Percentiles rank a stretch among this genome's conserved stretches.
Conservation (phyloP, 2,797 vertebrate genomes). For the Enteromius trimaculatus region DNA sequence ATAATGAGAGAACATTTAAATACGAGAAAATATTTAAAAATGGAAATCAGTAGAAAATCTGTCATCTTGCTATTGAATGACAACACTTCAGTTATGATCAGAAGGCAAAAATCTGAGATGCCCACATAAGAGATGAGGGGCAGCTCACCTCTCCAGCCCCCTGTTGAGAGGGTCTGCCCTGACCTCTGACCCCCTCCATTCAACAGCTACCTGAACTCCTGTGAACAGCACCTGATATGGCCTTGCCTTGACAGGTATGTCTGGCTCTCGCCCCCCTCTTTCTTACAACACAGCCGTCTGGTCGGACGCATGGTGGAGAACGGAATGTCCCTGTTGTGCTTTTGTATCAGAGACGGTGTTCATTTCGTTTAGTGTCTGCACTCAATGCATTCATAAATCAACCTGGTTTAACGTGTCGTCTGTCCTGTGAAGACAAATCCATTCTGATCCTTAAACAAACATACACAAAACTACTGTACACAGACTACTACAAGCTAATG, state of each 20-base stretch:
- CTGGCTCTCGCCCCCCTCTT: slow-evolving; percentile 54
- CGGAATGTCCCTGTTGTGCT: slow-evolving; percentile 50
- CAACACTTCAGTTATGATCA: neutral
- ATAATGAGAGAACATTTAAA: neutral
- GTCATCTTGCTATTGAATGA: neutral
- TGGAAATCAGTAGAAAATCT: neutral
- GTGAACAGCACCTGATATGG: slow-evolving; percentile 57
- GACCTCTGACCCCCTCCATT: slow-evolving; percentile 64
- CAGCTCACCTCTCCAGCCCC: slow-evolving; percentile 63
- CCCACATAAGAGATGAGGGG: slow-evolving; percentile 52
- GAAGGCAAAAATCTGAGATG: neutral
- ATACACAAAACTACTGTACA: neutral
- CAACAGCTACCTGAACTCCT: slow-evolving; percentile 53
- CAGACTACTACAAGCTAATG: neutral
- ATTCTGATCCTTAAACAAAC: slow-evolving; percentile 28
- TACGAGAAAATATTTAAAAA: neutral
- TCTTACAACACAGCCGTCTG: slow-evolving; percentile 40
- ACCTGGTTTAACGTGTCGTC: neutral
- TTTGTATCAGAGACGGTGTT: slow-evolving; percentile 69
- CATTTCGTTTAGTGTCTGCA: slow-evolving; percentile 66
- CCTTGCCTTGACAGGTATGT: slow-evolving; percentile 57
- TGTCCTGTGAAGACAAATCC: slow-evolving; percentile 8
- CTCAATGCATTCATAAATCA: slow-evolving; percentile 18
- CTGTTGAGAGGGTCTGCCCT: slow-evolving; percentile 56
- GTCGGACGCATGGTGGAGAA: slow-evolving; percentile 41